These are phyloP conservation scores for Parasteatoda lunata DNA, from an alignment of 2,888 invertebrate genomes.

Conservation along the genomic window DNA sequence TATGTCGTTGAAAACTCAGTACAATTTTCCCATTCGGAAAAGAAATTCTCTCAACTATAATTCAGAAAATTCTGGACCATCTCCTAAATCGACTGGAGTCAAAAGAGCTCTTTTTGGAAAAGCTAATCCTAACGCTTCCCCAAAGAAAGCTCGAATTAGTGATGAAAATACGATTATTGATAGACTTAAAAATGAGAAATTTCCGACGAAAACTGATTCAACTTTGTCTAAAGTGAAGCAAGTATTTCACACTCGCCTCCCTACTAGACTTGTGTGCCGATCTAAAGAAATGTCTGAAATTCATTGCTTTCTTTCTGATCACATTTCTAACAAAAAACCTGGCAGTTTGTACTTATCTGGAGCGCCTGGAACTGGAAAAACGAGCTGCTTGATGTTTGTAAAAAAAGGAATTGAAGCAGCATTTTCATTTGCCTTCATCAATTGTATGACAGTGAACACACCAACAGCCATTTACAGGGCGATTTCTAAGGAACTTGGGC, in stretches of 20 bases:
- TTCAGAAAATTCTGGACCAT: slow-evolving; percentile 18
- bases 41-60: background rate
- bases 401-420: slow-evolving; percentile 72
- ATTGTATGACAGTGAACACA: slow-evolving; percentile 92
- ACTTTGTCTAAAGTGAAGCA: slow-evolving; percentile 39
- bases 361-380: slow-evolving; percentile 97
- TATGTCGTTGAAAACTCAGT: slow-evolving; percentile 40
- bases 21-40: slow-evolving; percentile 45
- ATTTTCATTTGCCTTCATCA: slow-evolving; percentile 83
- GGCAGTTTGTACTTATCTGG: slow-evolving; percentile 95
- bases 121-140: background rate
- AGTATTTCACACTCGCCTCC: slow-evolving; percentile 61
- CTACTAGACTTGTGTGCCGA: slow-evolving; percentile 52
- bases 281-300: slow-evolving; percentile 76
- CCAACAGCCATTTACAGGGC: slow-evolving; percentile 86
- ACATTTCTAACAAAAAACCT: slow-evolving; percentile 81
- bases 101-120: slow-evolving; percentile 49
- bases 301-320: slow-evolving; percentile 80
- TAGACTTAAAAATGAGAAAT: background rate
- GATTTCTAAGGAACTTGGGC: slow-evolving; percentile 83
- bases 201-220: background rate
- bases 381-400: slow-evolving; percentile 85
- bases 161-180: slow-evolving; percentile 23
- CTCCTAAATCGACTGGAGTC: slow-evolving; percentile 8
- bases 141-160: slow-evolving; percentile 32